These are phyloP conservation scores for Steinernema feltiae DNA, from an alignment of 1,140 invertebrate genomes.

Conservation along the genomic window DNA sequence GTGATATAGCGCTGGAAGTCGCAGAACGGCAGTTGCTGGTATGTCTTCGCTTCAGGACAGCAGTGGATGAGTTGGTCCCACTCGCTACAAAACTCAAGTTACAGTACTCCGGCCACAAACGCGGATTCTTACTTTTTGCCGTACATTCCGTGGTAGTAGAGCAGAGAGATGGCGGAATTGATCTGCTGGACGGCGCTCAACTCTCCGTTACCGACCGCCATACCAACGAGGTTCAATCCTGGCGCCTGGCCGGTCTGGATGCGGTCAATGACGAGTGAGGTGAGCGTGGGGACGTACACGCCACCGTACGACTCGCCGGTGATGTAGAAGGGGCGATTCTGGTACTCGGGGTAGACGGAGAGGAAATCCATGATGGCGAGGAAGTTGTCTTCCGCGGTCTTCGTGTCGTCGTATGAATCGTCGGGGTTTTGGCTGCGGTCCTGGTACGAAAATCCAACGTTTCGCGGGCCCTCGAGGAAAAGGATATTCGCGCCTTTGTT, in stretches of 20 bases:
- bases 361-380: conserved; percentile 62
- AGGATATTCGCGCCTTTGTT: conserved; percentile 56
- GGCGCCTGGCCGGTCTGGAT: conserved; percentile 16
- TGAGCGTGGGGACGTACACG: conserved; percentile 60
- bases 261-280: conserved; percentile 22
- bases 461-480: conserved; percentile 45
- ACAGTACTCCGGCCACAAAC: not conserved
- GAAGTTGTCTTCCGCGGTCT: conserved; percentile 59
- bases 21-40: conserved; percentile 19
- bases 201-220: conserved; percentile 40
- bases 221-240: conserved; percentile 28
- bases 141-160: conserved; percentile 45
- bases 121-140: conserved; percentile 36
- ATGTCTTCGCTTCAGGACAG: conserved; percentile 6
- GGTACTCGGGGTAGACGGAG: conserved; percentile 61
- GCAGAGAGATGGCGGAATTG: conserved; percentile 28
- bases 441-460: conserved; percentile 51
- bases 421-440: conserved; percentile 25
- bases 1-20: conserved; percentile 18
- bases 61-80: conserved; percentile 17
- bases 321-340: conserved; percentile 59
- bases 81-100: conserved; percentile 15
- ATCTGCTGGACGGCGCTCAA: conserved; percentile 26
- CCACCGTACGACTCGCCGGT: conserved; percentile 61
- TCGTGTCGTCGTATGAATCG: conserved; percentile 27